Evolutionary conservation across 2,797 vertebrate genomes (phyloP).

Genomic region (Dicrostonyx torquatus): DNA sequence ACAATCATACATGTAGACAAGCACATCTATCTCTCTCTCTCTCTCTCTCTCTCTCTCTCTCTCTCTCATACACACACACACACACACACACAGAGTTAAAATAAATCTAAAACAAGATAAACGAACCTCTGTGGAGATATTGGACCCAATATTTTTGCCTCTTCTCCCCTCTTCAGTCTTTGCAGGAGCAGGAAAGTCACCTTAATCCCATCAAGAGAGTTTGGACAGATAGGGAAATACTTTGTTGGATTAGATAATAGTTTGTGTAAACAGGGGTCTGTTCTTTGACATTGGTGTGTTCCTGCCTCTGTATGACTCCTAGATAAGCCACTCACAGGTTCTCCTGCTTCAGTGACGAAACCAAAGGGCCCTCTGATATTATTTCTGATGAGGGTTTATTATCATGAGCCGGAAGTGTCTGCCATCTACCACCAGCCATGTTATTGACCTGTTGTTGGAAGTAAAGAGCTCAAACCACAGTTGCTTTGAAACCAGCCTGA

Average conservation of each 20-base stretch:
- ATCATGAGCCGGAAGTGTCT: background rate
- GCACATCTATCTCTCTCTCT: too few relatives aligned
- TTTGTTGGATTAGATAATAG: background rate
- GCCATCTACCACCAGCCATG: background rate
- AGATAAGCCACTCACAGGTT: background rate
- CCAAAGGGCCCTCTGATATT: background rate
- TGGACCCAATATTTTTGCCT: background rate
- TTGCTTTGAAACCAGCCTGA: conserved; percentile 14
- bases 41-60: too few relatives aligned
- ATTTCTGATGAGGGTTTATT: background rate
- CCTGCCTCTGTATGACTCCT: background rate
- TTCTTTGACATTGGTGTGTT: conserved; percentile 15
- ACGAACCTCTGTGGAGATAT: background rate
- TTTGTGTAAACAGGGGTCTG: background rate
- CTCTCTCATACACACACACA: background rate
- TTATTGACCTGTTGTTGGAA: background rate
- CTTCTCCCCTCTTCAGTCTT: background rate
- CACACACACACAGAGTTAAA: background rate
- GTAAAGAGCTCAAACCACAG: conserved; percentile 25
- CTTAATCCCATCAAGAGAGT: background rate
- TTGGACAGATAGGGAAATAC: background rate
- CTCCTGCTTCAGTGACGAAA: background rate
- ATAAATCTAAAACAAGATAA: background rate
- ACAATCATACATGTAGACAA: background rate
- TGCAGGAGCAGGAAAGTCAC: background rate